Evolutionary conservation across 2,113 vertebrate species (phyloP).

Genomic region (Erinaceus europaeus): DNA sequence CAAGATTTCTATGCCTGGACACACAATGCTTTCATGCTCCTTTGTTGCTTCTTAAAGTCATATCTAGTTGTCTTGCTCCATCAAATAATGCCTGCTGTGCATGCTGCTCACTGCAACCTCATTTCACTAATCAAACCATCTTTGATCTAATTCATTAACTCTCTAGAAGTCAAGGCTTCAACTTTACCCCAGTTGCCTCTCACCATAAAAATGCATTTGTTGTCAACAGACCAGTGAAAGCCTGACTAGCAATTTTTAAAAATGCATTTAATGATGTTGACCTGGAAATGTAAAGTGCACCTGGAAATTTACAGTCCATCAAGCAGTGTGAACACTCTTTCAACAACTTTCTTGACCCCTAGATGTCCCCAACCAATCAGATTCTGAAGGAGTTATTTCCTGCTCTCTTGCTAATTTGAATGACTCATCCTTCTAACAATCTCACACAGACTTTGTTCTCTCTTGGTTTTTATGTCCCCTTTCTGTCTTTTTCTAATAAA

Average conservation of each 20-base stretch:
- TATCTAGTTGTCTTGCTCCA: not conserved
- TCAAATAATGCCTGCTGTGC: no score
- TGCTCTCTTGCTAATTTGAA: not conserved
- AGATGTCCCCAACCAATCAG: no score
- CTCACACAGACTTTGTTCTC: not conserved
- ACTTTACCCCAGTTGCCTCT: not conserved
- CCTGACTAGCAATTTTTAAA: no score
- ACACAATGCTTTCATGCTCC: not conserved
- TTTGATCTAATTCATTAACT: not conserved
- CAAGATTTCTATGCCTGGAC: not conserved
- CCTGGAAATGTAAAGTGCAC: not conserved
- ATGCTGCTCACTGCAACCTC: not conserved
- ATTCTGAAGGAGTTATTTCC: not conserved
- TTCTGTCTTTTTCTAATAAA: slow-evolving; percentile 13
- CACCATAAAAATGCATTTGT: not conserved
- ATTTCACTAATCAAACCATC: not conserved
- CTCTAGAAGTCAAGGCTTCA: not conserved
- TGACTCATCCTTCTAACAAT: not conserved
- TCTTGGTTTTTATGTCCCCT: not conserved
- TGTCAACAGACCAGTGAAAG: not conserved
- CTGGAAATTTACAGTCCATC: not conserved
- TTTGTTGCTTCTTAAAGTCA: not conserved
- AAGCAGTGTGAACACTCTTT: not conserved
- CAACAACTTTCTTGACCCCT: not conserved
- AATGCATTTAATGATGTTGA: no score